Evolutionary conservation across 1,140 invertebrate genomes (phyloP).

Genomic region (Ruditapes philippinarum): DNA sequence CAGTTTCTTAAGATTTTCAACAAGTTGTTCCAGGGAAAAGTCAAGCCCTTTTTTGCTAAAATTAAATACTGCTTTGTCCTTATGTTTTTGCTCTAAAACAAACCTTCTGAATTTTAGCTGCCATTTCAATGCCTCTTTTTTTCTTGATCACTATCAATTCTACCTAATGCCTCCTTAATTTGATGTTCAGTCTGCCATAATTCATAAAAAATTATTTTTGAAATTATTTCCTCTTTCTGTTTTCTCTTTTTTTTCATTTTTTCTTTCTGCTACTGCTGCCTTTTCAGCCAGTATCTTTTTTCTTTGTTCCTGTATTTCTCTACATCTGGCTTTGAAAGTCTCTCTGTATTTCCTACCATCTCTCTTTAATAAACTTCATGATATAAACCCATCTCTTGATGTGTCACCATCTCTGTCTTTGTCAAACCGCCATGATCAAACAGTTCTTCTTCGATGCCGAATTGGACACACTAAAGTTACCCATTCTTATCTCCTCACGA

Average conservation of each 20-base stretch:
- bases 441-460: no score
- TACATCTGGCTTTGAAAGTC: conserved; percentile 6
- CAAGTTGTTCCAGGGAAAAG: neutral
- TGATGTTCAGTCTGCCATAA: conserved; percentile 49
- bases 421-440: no score
- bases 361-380: no score
- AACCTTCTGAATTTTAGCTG: conserved; percentile 60
- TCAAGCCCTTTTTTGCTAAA: conserved; percentile 13
- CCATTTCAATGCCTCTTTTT: conserved; percentile 46
- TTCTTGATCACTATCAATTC: neutral
- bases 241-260: conserved; percentile 9
- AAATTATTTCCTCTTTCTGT: conserved; percentile 5
- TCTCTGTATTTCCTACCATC: neutral
- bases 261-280: conserved; percentile 1
- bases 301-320: neutral
- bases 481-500: no score
- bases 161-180: neutral
- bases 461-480: no score
- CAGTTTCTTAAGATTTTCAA: conserved; percentile 26
- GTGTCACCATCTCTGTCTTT: no score
- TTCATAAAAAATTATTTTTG: conserved; percentile 42
- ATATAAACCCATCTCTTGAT: no score
- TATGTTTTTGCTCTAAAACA: conserved; percentile 41
- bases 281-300: neutral
- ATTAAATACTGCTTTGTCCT: conserved; percentile 4